Conservation (phyloP, 2,888 invertebrate genomes). For the Tipula vernalis region DNA sequence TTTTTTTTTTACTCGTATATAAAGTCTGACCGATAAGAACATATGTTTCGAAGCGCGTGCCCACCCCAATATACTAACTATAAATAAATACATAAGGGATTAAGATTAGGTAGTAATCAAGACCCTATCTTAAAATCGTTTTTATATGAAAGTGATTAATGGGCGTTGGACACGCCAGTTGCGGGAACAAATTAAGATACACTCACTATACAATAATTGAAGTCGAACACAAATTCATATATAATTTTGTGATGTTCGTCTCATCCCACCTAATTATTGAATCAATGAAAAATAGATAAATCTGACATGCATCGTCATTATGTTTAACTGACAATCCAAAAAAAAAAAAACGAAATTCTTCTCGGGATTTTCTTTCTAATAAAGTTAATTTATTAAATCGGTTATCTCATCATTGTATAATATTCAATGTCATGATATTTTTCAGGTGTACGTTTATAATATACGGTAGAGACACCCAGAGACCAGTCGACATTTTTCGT, state of each 20-base stretch:
- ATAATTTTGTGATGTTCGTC: neutral
- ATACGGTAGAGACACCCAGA: neutral
- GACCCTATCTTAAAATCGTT: neutral
- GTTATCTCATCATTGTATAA: neutral
- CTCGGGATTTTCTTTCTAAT: neutral
- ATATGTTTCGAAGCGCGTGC: neutral
- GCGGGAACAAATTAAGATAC: neutral
- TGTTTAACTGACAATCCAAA: neutral
- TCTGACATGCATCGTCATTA: neutral
- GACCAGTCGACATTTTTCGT: neutral
- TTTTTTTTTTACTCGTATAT: neutral
- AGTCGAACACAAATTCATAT: neutral
- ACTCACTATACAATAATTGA: neutral
- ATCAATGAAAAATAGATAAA: neutral
- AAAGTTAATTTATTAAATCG: neutral
- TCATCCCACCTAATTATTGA: neutral
- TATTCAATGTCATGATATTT: neutral
- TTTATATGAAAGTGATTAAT: neutral
- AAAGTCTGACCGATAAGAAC: neutral
- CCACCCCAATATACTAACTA: neutral
- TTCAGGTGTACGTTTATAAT: neutral
- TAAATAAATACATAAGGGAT: neutral
- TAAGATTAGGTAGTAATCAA: neutral
- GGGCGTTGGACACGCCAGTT: neutral
- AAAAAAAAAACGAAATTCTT: neutral